These are phyloP conservation scores for Sceloporus undulatus DNA, from an alignment of 2,113 vertebrate genomes.

Conservation along the genomic window DNA sequence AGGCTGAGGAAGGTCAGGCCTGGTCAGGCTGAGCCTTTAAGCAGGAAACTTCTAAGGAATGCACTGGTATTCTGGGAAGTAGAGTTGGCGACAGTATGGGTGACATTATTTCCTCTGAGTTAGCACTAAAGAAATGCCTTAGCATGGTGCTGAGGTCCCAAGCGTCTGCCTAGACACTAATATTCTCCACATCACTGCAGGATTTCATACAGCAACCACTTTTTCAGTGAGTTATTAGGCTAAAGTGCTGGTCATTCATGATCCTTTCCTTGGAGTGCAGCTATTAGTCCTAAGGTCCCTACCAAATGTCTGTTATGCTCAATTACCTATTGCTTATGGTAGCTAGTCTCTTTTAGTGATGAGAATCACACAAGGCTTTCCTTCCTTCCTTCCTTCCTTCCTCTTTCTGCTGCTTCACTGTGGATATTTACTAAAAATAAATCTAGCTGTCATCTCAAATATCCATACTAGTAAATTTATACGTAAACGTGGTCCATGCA, in stretches of 20 bases:
- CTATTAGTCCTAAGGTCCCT: constrained; percentile 1
- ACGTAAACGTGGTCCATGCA: background rate
- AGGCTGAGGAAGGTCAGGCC: constrained; percentile 70
- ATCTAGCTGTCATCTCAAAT: background rate
- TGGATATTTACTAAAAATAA: background rate
- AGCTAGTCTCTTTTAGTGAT: background rate
- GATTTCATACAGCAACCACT: background rate
- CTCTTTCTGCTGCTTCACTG: background rate
- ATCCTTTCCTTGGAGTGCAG: background rate
- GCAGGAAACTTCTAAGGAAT: constrained; percentile 68
- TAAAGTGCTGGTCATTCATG: background rate
- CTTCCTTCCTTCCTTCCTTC: too few species aligned
- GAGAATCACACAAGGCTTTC: background rate
- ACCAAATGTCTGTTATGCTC: background rate
- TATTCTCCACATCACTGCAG: constrained; percentile 7
- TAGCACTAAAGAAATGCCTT: constrained; percentile 6
- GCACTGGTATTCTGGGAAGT: constrained; percentile 42
- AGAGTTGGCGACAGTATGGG: constrained; percentile 49
- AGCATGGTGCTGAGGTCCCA: constrained; percentile 28
- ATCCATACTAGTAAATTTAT: too few species aligned
- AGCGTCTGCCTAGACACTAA: background rate
- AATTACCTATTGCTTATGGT: background rate
- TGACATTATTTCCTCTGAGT: constrained; percentile 63
- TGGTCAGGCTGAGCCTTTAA: constrained; percentile 67
- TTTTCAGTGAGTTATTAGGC: constrained; percentile 43